These are phyloP conservation scores for Tretioscincus oriximinensis DNA, from an alignment of 2,113 vertebrate species.

Conservation along the genomic window DNA sequence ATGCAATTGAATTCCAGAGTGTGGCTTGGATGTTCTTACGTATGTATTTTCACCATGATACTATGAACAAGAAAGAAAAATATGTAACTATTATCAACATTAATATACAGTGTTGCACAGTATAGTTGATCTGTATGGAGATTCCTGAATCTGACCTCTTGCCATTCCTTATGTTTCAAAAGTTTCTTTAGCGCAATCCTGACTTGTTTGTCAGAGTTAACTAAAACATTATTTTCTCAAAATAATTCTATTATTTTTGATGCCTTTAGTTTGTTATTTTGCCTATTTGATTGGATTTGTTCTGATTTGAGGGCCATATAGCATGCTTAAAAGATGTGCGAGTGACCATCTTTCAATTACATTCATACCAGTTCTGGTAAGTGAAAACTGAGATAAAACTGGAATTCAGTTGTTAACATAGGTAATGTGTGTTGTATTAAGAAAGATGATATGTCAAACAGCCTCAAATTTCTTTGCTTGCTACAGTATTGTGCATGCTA, in stretches of 20 bases:
- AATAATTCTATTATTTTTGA: not conserved
- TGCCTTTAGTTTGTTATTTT: not conserved
- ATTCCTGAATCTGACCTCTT: not conserved
- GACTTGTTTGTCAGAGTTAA: not conserved
- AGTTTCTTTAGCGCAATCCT: not conserved
- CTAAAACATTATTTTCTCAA: not conserved
- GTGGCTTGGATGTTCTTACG: not conserved
- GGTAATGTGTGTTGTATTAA: not conserved
- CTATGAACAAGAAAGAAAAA: not conserved
- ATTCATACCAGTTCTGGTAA: not conserved
- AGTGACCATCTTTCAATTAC: not conserved
- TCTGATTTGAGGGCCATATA: not conserved
- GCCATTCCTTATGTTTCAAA: not conserved
- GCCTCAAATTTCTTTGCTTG: not conserved
- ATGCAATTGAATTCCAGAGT: not conserved
- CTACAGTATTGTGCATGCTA: not conserved
- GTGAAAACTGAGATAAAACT: slow-evolving; percentile 1
- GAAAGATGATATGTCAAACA: not conserved
- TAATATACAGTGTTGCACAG: not conserved
- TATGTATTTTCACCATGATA: not conserved
- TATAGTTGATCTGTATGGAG: not conserved
- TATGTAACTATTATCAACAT: not conserved
- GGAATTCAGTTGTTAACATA: not conserved
- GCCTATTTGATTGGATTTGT: not conserved
- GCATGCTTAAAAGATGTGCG: not conserved